Evolutionary conservation across 2,797 vertebrate genomes (phyloP).

Genomic region (Stomatorhinus walkeri): DNA sequence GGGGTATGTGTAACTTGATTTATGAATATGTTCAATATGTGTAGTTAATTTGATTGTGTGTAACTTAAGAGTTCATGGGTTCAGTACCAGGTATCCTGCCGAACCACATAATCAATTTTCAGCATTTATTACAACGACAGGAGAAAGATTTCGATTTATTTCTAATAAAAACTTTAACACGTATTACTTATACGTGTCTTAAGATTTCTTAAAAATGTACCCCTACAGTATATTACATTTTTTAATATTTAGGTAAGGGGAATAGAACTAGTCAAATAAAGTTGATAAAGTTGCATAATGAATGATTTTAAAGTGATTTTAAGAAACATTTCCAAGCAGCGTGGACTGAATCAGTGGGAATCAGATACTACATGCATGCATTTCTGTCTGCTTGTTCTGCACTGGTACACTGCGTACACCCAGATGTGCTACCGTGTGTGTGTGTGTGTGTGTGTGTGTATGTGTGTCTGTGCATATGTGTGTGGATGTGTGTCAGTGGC

Average conservation of each 20-base stretch:
- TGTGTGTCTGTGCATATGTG: conserved; percentile 35
- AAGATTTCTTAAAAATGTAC: background rate
- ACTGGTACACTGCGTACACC: background rate
- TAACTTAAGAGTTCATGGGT: background rate
- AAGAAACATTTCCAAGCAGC: background rate
- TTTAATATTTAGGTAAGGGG: background rate
- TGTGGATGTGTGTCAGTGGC: conserved; percentile 37
- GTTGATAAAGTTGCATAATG: background rate
- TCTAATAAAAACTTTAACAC: background rate
- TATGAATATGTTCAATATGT: background rate
- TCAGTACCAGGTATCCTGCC: background rate
- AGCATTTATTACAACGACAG: background rate
- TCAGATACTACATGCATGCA: background rate
- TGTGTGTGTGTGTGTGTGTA: conserved; percentile 37
- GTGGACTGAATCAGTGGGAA: conserved; percentile 1
- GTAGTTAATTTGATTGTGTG: background rate
- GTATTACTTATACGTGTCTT: background rate
- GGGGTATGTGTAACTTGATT: background rate
- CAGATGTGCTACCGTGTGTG: conserved; percentile 36
- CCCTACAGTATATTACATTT: background rate
- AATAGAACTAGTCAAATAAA: background rate
- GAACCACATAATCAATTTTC: background rate
- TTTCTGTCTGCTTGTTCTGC: background rate
- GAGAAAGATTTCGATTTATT: background rate
- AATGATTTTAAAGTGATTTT: background rate